These are phyloP conservation scores for Hystrix cristata DNA, from an alignment of 2,113 vertebrate genomes.

Conservation along the genomic window DNA sequence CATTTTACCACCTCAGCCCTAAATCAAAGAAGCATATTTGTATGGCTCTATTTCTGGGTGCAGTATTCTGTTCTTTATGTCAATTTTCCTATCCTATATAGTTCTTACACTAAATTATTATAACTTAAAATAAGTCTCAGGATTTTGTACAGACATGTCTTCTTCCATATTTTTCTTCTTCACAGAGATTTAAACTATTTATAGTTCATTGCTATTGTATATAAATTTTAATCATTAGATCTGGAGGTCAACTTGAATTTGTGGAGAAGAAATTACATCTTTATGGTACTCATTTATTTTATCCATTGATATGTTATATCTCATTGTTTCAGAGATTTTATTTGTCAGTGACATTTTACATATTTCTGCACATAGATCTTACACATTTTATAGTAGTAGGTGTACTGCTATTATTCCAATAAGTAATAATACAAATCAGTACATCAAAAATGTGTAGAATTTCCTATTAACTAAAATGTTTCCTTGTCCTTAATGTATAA, in stretches of 20 bases:
- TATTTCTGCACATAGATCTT: not conserved
- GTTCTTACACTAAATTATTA: slow-evolving; percentile 34
- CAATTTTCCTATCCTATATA: slow-evolving; percentile 20
- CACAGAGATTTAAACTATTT: slow-evolving; percentile 37
- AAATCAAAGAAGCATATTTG: slow-evolving; percentile 40
- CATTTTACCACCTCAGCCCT: slow-evolving; percentile 29
- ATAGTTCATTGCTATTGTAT: not conserved
- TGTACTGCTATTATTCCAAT: not conserved
- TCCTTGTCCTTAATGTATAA: not conserved
- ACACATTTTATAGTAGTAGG: not conserved
- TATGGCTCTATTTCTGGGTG: not conserved
- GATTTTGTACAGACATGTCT: not conserved
- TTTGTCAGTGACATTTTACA: not conserved
- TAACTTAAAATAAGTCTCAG: slow-evolving; percentile 56
- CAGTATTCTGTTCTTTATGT: not conserved
- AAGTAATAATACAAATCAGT: not conserved
- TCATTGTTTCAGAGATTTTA: not conserved
- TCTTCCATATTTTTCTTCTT: not conserved
- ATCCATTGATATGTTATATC: too few species aligned
- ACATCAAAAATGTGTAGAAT: not conserved
- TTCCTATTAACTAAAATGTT: not conserved
- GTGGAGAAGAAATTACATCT: not conserved
- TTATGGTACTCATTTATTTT: not conserved
- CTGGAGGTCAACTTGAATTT: not conserved
- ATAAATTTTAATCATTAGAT: slow-evolving; percentile 22